Base-by-base conservation (phyloP, 2,797 vertebrate genomes). In the Tapera naevia region DNA sequence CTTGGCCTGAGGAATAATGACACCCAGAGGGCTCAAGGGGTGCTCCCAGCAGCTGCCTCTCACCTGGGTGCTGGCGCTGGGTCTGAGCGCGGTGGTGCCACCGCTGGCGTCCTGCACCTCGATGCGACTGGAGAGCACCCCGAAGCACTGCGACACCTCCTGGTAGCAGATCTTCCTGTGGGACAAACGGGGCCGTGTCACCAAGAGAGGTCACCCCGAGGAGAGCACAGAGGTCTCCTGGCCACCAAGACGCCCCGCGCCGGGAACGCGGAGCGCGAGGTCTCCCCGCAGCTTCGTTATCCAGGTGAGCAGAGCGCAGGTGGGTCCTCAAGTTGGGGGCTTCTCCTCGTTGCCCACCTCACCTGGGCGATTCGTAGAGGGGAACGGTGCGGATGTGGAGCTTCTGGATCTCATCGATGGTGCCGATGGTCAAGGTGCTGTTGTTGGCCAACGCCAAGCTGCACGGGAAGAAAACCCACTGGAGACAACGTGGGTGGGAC, bases 41-140 rank as follows among this genome's bases (percentile, higher is more conserved):
- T 2, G 4, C 66, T 13, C 22, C 22, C 9, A 12, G 48, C 18
- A 37, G 62, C 11, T 18, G 16, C 28, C 24, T 70, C 96, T 95
- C 95, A 99, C 99, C 99, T 99, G 99, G 76, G 99, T 99, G 98
- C 99, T 99, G 30, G 99, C 99, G 2, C 99, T 99, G 94, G 99
- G 99, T 71, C 99, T 98, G 48, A 99, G 98, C 0, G 98, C 98
- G 6, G 99, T 98, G 14, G 99, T 99, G 76, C 98, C 98, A 30
- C 99, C 99, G 2, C 98, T 99, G 19, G 98, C 98, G 62, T 99
- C 99, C 95, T 99, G 99, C 95, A 99, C 99, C 97, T 99, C 99
- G 1, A 99, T 99, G 28, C 99, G 97, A 96, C 99, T 99, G 23
- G 99, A 99, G 57, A 99, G 98, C 54, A 99, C 99, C 7, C 99